Evolutionary conservation across 2,113 vertebrate species (phyloP), one percentile per base, ranked within the genome.

Genomic region (Solea senegalensis): DNA sequence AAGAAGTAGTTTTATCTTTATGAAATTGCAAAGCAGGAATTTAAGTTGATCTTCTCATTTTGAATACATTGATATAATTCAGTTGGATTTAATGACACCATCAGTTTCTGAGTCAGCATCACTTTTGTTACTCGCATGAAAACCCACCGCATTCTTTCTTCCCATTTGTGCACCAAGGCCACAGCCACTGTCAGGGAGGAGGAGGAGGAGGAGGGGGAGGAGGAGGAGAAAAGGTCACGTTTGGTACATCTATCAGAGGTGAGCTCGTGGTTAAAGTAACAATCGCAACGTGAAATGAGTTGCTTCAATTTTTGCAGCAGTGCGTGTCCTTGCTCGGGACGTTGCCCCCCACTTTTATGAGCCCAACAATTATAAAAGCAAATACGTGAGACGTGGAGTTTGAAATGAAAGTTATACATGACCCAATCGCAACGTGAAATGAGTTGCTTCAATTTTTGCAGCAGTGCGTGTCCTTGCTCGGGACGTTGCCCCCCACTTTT

Each of bases 311-410:
- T 34, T 34, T 2, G 34, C 34, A 40, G 53, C n/a, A 46, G 40
- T 14, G 27, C 4, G 8, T 26, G 44, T 49, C 55, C 39, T 80
- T 61, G 26, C 7, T 40, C 5, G 8, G 14, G 40, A n/a, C 15
- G 49, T 14, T n/a, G 10, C 65, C 34, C 48, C 15, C 15, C 21
- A 21, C 21, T 21, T 41, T 10, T 13, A 51, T n/a, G 11, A 21
- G 48, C 21, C 26, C 48, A 58, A 51, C 41, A 8, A 16, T 43
- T 54, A 51, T 48, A 51, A 60, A 74, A 70, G 34, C 12, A 70
- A 70, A 14, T 45, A 48, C 45, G 13, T 26, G 45, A 51, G 39
- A 65, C 8, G 0, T 59, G 40, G 34, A 34, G 34, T 34, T 34
- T 34, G 34, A 34, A 34, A 34, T 34, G 34, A 34, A 34, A 34